Evolutionary conservation across 2,888 invertebrate genomes (phyloP), one percentile per base, ranked within the genome.

Genomic region (Dryobota labecula): DNA sequence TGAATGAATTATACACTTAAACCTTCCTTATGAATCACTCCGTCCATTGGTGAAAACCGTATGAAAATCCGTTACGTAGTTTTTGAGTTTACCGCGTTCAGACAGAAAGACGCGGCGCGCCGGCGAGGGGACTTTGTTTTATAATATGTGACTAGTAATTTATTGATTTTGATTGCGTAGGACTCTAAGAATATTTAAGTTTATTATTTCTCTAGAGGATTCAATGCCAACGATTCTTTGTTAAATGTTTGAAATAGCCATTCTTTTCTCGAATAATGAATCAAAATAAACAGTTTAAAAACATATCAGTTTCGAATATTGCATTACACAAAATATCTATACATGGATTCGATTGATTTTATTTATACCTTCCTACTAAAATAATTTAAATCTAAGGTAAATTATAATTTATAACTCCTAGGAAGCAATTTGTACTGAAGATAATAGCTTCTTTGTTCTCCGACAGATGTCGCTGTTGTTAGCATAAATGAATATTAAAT

Each of bases 401-500:
- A 72, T 73, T 68, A 76, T 68, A 70, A 60, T 70, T 73, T 68
- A 76, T 76, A 84, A 81, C 63, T 76, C 49, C 43, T 60, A 65
- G 56, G 70, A 78, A 80, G 82, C 76, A 78, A 83, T 83, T 87
- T 71, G 73, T 82, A 77, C 73, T 67, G 75, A 73, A 84, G 65
- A 86, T 80, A 82, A 84, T 76, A 75, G 79, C 73, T 70, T 69
- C 80, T 81, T 82, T 80, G 79, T 82, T 80, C 73, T 76, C 72
- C 73, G 78, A 86, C 86, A 86, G 87, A 84, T 86, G 86, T 84
- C 84, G 63, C 76, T 84, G 76, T 77, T 82, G 85, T 84, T 81
- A 79, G 85, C 87, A 87, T 88, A 88, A 83, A 88, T 88, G 82
- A 86, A 88, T 88, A 83, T 78, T 85, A 82, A 86, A 85, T 77